Percentiles rank a stretch among this genome's conserved stretches.
phyloP scores from a whole-genome alignment of 1,140 invertebrate genomes.

The Euwallacea fornicatus region DNA sequence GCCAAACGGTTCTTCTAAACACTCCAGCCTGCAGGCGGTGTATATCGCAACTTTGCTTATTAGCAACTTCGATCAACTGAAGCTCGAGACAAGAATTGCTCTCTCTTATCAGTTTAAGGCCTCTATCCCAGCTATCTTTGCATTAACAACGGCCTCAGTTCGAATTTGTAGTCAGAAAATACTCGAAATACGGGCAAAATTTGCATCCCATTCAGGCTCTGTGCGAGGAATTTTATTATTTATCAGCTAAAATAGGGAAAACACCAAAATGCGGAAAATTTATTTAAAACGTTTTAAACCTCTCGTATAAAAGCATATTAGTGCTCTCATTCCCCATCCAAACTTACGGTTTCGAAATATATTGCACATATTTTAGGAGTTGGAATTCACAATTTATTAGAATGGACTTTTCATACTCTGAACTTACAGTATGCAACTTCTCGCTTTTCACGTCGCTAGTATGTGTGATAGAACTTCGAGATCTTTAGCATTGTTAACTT shows the following conservation, averaged over 20 bases:
- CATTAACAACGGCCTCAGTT: neutral
- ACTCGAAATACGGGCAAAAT: conserved; percentile 2
- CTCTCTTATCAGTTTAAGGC: too few species aligned
- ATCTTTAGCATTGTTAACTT: conserved; percentile 1
- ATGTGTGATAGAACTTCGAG: neutral
- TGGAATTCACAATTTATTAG: conserved; percentile 1
- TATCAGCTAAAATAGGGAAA: conserved; percentile 8
- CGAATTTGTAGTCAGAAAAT: conserved; percentile 1
- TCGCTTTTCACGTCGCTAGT: neutral
- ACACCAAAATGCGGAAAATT: conserved; percentile 6
- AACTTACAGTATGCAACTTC: neutral
- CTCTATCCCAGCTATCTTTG: too few species aligned
- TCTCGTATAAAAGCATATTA: neutral
- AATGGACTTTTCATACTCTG: conserved; percentile 1
- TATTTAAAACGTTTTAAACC: conserved; percentile 16
- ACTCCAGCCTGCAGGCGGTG: too few species aligned
- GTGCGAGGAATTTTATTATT: conserved; percentile 2
- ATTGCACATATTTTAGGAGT: conserved; percentile 3
- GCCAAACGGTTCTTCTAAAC: too few species aligned
- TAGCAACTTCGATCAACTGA: too few species aligned
- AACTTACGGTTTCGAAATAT: conserved; percentile 3
- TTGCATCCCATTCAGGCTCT: conserved; percentile 9
- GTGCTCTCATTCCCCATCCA: conserved; percentile 7
- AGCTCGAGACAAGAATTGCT: too few species aligned
- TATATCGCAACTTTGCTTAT: too few species aligned